Conservation (phyloP, 1,140 invertebrate genomes). For the Holcopasites calliopsidis region DNA sequence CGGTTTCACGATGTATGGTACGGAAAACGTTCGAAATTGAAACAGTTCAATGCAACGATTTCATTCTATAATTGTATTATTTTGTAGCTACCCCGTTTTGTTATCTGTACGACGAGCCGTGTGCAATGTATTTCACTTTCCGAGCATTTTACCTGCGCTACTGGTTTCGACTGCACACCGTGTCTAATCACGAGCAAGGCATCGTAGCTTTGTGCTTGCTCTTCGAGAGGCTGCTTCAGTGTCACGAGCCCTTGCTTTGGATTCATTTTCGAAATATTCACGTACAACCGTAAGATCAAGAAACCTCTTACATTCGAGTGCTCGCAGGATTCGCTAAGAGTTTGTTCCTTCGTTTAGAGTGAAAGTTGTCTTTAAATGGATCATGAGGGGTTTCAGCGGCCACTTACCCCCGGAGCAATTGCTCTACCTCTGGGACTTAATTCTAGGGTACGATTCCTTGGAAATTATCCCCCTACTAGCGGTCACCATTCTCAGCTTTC, state of each 20-base stretch:
- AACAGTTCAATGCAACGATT: not conserved
- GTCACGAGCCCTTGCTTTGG: slow-evolving; percentile 93
- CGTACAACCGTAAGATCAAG: slow-evolving; percentile 92
- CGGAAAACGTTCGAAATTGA: slow-evolving; percentile 36
- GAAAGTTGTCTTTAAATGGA: slow-evolving; percentile 95
- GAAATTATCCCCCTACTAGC: slow-evolving; percentile 93
- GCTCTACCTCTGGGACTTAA: slow-evolving; percentile 94
- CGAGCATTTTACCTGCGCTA: slow-evolving; percentile 94
- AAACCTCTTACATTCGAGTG: not conserved
- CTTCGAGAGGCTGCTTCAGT: slow-evolving; percentile 95
- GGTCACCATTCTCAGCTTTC: slow-evolving; percentile 93
- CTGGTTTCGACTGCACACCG: slow-evolving; percentile 94
- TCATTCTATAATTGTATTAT: slow-evolving; percentile 18
- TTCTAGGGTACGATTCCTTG: slow-evolving; percentile 94
- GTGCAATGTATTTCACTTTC: slow-evolving; percentile 93
- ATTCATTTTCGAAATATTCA: slow-evolving; percentile 92
- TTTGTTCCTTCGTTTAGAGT: slow-evolving; percentile 82
- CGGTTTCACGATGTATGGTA: slow-evolving; percentile 98
- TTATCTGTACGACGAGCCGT: slow-evolving; percentile 94
- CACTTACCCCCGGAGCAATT: slow-evolving; percentile 95
- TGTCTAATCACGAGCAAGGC: slow-evolving; percentile 95
- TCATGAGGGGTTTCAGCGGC: slow-evolving; percentile 96
- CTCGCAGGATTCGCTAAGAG: not conserved
- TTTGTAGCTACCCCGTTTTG: slow-evolving; percentile 93
- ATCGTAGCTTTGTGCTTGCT: slow-evolving; percentile 90